Conservation (phyloP, 2,888 invertebrate species). For the Coenonympha glycerion region DNA sequence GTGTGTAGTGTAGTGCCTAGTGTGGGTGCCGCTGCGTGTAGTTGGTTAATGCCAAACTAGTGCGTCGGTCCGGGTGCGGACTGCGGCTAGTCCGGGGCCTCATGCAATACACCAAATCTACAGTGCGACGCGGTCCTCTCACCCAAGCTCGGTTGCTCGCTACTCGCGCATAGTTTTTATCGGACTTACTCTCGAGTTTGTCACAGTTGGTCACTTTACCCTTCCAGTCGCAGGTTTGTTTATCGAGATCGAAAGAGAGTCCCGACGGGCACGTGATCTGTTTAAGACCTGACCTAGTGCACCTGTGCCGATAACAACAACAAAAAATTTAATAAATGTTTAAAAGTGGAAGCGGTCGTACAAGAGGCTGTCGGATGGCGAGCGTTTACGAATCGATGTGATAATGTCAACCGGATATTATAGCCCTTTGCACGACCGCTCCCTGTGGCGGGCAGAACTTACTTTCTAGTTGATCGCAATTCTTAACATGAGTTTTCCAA, state of each 20-base stretch:
- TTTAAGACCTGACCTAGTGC: slow-evolving; percentile 96
- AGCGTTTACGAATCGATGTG: background rate
- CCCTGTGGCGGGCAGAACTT: slow-evolving; percentile 77
- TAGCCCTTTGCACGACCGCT: slow-evolving; percentile 68
- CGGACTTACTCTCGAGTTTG: slow-evolving; percentile 95
- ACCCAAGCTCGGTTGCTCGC: slow-evolving; percentile 72
- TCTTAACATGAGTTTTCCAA: slow-evolving; percentile 97
- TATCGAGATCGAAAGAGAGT: slow-evolving; percentile 97
- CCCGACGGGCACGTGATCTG: slow-evolving; percentile 97
- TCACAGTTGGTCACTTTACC: slow-evolving; percentile 98
- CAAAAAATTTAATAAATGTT: slow-evolving; percentile 61
- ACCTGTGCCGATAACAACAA: slow-evolving; percentile 81
- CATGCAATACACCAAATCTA: slow-evolving; percentile 71
- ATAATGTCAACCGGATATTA: slow-evolving; percentile 42
- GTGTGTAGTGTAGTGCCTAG: too few species aligned
- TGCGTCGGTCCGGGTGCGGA: slow-evolving; percentile 45
- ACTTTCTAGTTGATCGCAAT: slow-evolving; percentile 95
- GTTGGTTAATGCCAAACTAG: slow-evolving; percentile 53
- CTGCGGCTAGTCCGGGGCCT: slow-evolving; percentile 59
- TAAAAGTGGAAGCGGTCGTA: slow-evolving; percentile 58
- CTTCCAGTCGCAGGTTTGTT: slow-evolving; percentile 99
- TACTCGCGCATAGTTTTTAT: slow-evolving; percentile 68
- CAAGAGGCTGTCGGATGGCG: slow-evolving; percentile 52
- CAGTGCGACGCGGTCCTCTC: slow-evolving; percentile 73
- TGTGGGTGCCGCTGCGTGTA: background rate